Evolutionary conservation across 2,888 invertebrate species (phyloP).

Genomic region (Apeira syringaria): DNA sequence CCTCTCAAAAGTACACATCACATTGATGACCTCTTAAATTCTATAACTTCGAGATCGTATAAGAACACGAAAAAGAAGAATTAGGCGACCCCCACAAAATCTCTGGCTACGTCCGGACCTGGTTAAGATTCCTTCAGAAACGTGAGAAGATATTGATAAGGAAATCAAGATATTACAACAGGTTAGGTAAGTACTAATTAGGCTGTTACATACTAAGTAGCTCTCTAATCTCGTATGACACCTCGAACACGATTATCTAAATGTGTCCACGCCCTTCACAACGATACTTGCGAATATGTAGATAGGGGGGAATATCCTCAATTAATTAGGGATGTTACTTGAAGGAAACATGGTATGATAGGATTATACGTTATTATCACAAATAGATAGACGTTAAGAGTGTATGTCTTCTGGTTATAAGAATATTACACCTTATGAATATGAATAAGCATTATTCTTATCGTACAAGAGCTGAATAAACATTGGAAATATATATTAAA

Average conservation of each 20-base stretch:
- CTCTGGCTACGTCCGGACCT: too few species aligned
- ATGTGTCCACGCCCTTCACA: conserved; percentile 16
- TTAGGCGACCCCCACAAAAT: too few species aligned
- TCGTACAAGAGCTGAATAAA: too few species aligned
- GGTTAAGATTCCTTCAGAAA: too few species aligned
- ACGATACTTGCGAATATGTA: conserved; percentile 6
- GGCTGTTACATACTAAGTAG: conserved; percentile 33
- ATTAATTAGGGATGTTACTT: conserved; percentile 29
- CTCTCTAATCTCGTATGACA: conserved; percentile 22
- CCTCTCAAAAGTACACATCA: too few species aligned
- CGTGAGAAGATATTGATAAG: conserved; percentile 32
- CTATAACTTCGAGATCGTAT: too few species aligned
- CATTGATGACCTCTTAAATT: too few species aligned
- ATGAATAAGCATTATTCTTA: not conserved
- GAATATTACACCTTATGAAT: conserved; percentile 5
- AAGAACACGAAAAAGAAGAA: too few species aligned
- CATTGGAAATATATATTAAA: too few species aligned
- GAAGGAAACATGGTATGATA: conserved; percentile 18
- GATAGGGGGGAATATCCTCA: conserved; percentile 30
- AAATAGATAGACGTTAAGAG: conserved; percentile 2
- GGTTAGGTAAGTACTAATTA: conserved; percentile 20
- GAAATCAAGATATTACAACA: conserved; percentile 34
- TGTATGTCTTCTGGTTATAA: too few species aligned
- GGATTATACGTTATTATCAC: conserved; percentile 13
- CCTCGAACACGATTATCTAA: conserved; percentile 7